Evolutionary conservation across 2,888 invertebrate species (phyloP), one percentile per base, ranked within the genome.

Genomic region (Tribolium freemani): DNA sequence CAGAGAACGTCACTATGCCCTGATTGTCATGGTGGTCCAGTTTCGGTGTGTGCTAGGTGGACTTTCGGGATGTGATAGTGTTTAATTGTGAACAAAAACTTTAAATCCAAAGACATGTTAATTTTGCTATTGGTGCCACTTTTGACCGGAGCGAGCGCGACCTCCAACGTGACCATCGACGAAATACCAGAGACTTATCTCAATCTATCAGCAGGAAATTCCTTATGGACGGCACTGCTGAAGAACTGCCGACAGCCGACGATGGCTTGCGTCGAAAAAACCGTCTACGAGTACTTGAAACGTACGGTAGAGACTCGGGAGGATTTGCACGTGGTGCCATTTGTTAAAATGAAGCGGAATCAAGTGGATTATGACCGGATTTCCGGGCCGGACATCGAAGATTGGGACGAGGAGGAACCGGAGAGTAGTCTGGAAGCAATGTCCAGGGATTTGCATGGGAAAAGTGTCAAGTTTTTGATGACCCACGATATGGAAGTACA

Each of bases 211-310:
- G 83, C 81, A 77, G 91, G 91, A 57, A 93, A 93, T 76, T 87
- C 89, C 73, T 86, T 95, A 60, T 94, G 94, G 94, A 91, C 91
- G 77, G 91, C 91, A 71, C 89, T 95, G 74, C 88, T 94, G 64
- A 90, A 89, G 74, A 92, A 94, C 81, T 95, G 95, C 83, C 87
- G 87, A 8, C 88, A 89, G 61, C 91, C 93, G 11, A 89, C 93
- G 72, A 88, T 93, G 81, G 90, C 91, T 76, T 95, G 95, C 83
- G 91, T 95, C 68, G 93, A 94, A 81, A 93, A 92, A 80, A 94
- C 93, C 81, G 91, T 94, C 31, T 93, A 92, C 81, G 87, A 89
- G n/a, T 95, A 93, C 80, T 85, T 95, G 74, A 91, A 93, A 77
- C 88, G 90, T 30, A 91, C 91, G 21, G 87, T 95, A 61, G 89